Conservation (phyloP, 2,888 invertebrate genomes). For the Galerucella nymphaeae region DNA sequence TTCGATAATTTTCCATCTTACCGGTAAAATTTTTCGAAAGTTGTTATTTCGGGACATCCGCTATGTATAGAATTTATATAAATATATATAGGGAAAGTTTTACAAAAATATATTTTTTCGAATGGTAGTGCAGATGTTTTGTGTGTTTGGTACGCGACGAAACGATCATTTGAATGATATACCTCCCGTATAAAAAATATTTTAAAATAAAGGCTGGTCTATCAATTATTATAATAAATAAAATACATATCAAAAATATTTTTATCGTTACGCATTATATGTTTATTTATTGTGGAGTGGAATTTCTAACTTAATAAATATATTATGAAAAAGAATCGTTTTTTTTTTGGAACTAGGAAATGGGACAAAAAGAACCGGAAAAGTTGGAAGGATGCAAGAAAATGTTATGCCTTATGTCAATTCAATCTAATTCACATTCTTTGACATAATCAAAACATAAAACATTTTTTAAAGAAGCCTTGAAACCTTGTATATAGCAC, state of each 20-base stretch:
- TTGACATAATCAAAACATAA: slow-evolving; percentile 64
- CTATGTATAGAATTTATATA: slow-evolving; percentile 45
- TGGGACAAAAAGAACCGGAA: too few species aligned
- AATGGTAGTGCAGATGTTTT: slow-evolving; percentile 59
- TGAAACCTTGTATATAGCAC: slow-evolving; percentile 72
- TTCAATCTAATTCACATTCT: slow-evolving; percentile 29
- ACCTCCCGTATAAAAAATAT: slow-evolving; percentile 48
- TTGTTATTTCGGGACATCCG: slow-evolving; percentile 1
- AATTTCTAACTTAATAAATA: slow-evolving; percentile 63
- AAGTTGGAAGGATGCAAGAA: neutral
- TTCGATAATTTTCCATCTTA: neutral
- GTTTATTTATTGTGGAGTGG: slow-evolving; percentile 59
- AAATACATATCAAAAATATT: slow-evolving; percentile 59
- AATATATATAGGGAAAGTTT: slow-evolving; percentile 53
- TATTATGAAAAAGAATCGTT: slow-evolving; percentile 46
- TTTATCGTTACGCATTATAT: slow-evolving; percentile 58
- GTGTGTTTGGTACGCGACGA: slow-evolving; percentile 61
- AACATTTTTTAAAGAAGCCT: slow-evolving; percentile 67
- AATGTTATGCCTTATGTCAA: neutral
- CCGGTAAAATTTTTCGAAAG: neutral
- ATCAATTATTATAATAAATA: slow-evolving; percentile 52
- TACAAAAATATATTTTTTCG: slow-evolving; percentile 64
- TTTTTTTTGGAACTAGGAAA: neutral
- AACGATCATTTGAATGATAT: slow-evolving; percentile 50
- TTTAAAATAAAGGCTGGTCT: slow-evolving; percentile 59